Percentiles rank a stretch among this genome's conserved stretches.
These are phyloP conservation scores for Sphaerophoria taeniata DNA, from an alignment of 2,888 invertebrate species.

Conservation along the genomic window DNA sequence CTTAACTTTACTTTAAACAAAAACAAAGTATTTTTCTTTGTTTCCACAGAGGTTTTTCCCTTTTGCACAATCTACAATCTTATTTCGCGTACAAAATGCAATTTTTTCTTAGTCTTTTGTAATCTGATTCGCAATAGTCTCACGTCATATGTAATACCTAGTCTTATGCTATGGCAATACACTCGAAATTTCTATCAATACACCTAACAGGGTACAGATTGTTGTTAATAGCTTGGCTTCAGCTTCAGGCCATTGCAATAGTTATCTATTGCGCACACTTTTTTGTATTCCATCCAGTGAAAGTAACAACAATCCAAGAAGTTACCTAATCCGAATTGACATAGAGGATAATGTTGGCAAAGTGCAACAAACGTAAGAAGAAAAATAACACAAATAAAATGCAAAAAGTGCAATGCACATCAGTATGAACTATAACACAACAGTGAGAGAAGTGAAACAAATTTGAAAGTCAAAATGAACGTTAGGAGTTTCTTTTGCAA, in stretches of 20 bases:
- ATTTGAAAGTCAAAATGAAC: slow-evolving; percentile 48
- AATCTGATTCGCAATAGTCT: slow-evolving; percentile 17
- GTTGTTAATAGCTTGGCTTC: slow-evolving; percentile 38
- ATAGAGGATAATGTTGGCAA: slow-evolving; percentile 54
- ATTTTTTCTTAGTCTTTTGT: neutral
- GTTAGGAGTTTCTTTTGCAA: neutral
- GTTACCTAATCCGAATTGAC: slow-evolving; percentile 71
- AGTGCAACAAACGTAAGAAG: slow-evolving; percentile 46
- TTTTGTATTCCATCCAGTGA: slow-evolving; percentile 51
- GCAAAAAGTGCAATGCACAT: slow-evolving; percentile 30
- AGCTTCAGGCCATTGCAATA: slow-evolving; percentile 30
- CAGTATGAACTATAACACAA: slow-evolving; percentile 11
- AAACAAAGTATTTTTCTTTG: neutral
- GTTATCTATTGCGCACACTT: slow-evolving; percentile 31
- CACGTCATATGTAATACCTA: slow-evolving; percentile 23
- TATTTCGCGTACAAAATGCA: neutral
- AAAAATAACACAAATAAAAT: slow-evolving; percentile 21
- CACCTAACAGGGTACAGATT: slow-evolving; percentile 8
- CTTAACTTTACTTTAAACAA: neutral
- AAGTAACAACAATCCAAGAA: slow-evolving; percentile 64
- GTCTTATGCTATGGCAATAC: neutral
- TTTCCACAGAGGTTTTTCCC: slow-evolving; percentile 30
- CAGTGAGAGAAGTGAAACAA: slow-evolving; percentile 19
- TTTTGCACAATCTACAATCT: neutral
- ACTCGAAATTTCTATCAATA: neutral